Conservation (phyloP, 2,888 invertebrate species). For the Netelia virgata region DNA sequence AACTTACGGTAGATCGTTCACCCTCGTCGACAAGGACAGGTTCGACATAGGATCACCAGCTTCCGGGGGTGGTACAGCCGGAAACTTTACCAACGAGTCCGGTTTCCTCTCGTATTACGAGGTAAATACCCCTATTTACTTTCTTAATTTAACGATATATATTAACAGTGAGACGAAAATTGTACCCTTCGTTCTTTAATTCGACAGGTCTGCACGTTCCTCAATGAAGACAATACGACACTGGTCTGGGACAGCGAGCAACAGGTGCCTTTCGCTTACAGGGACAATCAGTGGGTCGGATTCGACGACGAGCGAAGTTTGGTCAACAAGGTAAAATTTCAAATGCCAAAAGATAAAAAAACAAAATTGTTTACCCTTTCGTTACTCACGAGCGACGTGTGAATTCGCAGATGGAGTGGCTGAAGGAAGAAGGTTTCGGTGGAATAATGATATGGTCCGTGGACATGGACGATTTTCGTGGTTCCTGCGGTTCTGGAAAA, state of each 20-base stretch:
- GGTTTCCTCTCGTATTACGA: slow-evolving; percentile 98
- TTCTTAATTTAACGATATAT: neutral
- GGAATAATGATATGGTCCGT: slow-evolving; percentile 99
- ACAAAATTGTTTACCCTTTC: neutral
- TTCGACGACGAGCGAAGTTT: slow-evolving; percentile 97
- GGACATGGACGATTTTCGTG: slow-evolving; percentile 98
- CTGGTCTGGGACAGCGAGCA: slow-evolving; percentile 98
- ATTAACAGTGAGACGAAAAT: slow-evolving; percentile 15
- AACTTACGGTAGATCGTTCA: slow-evolving; percentile 96
- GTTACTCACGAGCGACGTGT: neutral
- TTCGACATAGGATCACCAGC: slow-evolving; percentile 97
- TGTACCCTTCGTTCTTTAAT: slow-evolving; percentile 33
- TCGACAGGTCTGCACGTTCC: slow-evolving; percentile 92
- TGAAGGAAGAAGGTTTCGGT: slow-evolving; percentile 96
- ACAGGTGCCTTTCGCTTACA: slow-evolving; percentile 97
- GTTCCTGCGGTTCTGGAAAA: slow-evolving; percentile 95
- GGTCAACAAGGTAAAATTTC: slow-evolving; percentile 92
- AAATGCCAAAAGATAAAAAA: slow-evolving; percentile 8
- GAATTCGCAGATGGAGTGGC: slow-evolving; percentile 92
- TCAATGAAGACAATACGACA: slow-evolving; percentile 95
- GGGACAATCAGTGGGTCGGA: slow-evolving; percentile 96
- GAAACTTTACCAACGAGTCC: slow-evolving; percentile 96
- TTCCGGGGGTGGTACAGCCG: slow-evolving; percentile 93
- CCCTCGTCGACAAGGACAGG: slow-evolving; percentile 93
- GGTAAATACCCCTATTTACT: slow-evolving; percentile 82